Percentiles rank a stretch among this genome's conserved stretches.
phyloP scores from a whole-genome alignment of 2,797 vertebrate species.

The Sarcoramphus papa region DNA sequence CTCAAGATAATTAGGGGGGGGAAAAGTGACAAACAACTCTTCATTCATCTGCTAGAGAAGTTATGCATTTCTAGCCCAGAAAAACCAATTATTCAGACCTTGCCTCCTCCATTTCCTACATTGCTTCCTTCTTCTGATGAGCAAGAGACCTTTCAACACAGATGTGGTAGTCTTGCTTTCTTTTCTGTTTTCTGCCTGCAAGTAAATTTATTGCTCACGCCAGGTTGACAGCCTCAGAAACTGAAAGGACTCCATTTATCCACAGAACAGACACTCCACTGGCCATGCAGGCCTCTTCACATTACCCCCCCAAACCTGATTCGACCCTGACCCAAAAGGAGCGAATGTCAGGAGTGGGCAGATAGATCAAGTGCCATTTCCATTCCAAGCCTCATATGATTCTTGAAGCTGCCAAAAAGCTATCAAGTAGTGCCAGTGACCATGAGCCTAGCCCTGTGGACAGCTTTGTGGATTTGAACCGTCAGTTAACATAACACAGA shows the following conservation, averaged over 20 bases:
- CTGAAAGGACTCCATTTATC: constrained; percentile 25
- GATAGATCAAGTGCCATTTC: not conserved
- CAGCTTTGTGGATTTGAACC: not conserved
- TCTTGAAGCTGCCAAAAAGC: not conserved
- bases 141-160: constrained; percentile 54
- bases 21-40: constrained; percentile 12
- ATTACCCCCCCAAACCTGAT: not conserved
- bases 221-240: not conserved
- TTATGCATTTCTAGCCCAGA: constrained; percentile 12
- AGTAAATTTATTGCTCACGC: not conserved
- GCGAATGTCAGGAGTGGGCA: not conserved
- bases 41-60: constrained; percentile 34
- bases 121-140: constrained; percentile 45
- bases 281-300: not conserved
- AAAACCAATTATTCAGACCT: constrained; percentile 44
- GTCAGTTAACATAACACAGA: not conserved
- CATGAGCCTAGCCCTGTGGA: not conserved
- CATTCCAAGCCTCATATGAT: not conserved
- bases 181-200: constrained; percentile 35
- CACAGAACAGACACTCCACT: not conserved
- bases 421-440: not conserved
- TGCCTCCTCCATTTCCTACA: constrained; percentile 29
- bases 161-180: constrained; percentile 9
- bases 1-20: constrained; percentile 25
- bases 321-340: not conserved